Evolutionary conservation across 2,113 vertebrate species (phyloP).

Genomic region (Fukomys damarensis): DNA sequence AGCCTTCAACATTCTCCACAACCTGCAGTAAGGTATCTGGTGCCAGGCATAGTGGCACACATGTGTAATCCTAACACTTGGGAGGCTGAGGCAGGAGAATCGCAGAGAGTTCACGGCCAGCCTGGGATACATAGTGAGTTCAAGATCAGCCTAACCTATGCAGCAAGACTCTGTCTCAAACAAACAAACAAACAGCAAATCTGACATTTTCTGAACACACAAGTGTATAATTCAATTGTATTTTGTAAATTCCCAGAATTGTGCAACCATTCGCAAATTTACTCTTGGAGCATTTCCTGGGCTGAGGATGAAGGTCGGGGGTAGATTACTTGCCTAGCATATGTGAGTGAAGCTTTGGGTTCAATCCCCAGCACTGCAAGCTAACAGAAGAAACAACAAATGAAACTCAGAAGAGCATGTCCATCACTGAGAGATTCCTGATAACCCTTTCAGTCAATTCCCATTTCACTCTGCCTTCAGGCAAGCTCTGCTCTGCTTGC

Average conservation of each 20-base stretch:
- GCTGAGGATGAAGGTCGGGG: neutral
- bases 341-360: neutral
- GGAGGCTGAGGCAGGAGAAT: neutral
- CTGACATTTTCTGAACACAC: neutral
- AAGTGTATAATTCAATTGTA: neutral
- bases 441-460: neutral
- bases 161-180: neutral
- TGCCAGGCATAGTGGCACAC: neutral
- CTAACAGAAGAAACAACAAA: neutral
- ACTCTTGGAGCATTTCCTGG: neutral
- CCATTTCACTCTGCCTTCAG: accelerated
- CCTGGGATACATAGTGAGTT: neutral
- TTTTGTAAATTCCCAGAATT: neutral
- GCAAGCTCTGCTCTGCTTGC: neutral
- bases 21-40: neutral
- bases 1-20: neutral
- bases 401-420: neutral
- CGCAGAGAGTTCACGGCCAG: neutral
- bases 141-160: neutral
- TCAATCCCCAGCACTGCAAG: neutral
- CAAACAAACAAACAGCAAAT: neutral
- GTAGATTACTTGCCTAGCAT: neutral
- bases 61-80: neutral
- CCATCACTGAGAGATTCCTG: neutral
- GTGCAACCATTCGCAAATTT: neutral